A percentile compares a stretch with the other conserved stretches of the same genome.
Evolutionary conservation across 2,888 invertebrate species (phyloP).

Genomic region (Macroteleia sp.): DNA sequence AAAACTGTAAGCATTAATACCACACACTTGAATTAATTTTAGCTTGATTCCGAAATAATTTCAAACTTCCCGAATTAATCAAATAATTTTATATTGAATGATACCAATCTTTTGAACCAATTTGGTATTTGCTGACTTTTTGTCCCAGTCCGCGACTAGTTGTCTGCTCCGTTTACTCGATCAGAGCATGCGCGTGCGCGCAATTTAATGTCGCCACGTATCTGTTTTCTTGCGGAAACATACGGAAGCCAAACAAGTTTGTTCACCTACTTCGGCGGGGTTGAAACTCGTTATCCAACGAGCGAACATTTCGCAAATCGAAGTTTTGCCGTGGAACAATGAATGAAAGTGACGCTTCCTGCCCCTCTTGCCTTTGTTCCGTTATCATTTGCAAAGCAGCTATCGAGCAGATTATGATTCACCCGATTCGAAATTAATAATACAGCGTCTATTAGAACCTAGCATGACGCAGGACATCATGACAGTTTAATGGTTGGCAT

Average conservation of each 20-base stretch:
- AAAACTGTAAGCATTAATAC: too few species aligned
- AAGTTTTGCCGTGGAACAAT: slow-evolving; percentile 5
- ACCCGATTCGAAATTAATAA: slow-evolving; percentile 18
- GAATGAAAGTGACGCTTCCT: slow-evolving; percentile 47
- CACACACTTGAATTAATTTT: too few species aligned
- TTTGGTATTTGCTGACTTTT: not conserved
- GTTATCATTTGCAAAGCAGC: slow-evolving; percentile 18
- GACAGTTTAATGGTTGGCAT: slow-evolving; percentile 46
- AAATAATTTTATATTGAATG: too few species aligned
- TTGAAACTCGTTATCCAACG: slow-evolving; percentile 22
- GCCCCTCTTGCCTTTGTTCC: slow-evolving; percentile 29
- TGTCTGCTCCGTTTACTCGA: slow-evolving; percentile 20
- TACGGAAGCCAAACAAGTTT: slow-evolving; percentile 54
- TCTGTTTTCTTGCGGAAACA: slow-evolving; percentile 54
- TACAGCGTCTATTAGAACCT: slow-evolving; percentile 8
- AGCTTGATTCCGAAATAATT: too few species aligned
- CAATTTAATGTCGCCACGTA: slow-evolving; percentile 56
- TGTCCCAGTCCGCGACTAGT: not conserved
- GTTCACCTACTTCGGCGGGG: slow-evolving; percentile 46
- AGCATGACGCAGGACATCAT: slow-evolving; percentile 24
- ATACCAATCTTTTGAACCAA: too few species aligned
- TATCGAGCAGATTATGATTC: slow-evolving; percentile 2
- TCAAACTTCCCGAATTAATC: too few species aligned
- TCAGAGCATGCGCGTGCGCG: slow-evolving; percentile 37
- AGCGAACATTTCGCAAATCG: slow-evolving; percentile 16